A percentile compares a stretch with the other conserved stretches of the same genome.
Conservation (phyloP, 2,797 vertebrate genomes). For the Catharus ustulatus region DNA sequence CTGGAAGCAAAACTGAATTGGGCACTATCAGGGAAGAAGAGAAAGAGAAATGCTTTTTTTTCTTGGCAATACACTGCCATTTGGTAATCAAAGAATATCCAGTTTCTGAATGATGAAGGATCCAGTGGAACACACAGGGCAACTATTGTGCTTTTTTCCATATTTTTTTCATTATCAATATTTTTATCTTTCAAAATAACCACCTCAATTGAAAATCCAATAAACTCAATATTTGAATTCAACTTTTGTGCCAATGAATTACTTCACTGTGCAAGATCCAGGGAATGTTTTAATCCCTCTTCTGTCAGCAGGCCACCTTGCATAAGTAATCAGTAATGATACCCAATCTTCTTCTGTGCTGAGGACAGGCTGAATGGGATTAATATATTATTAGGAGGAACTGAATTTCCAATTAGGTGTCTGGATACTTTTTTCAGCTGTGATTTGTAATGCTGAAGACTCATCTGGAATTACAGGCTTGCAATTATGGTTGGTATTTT, state of each 20-base stretch:
- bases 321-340: conserved; percentile 23
- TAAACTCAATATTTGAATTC: neutral
- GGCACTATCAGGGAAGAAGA: neutral
- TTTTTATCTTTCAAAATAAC: conserved; percentile 13
- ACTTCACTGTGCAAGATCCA: neutral
- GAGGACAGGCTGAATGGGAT: neutral
- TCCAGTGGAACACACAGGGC: neutral
- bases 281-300: conserved; percentile 1
- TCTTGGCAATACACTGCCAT: neutral
- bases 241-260: neutral
- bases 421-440: neutral
- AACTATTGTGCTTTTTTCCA: neutral
- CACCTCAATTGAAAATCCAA: neutral
- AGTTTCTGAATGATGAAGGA: neutral
- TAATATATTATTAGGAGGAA: conserved; percentile 37
- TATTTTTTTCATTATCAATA: neutral
- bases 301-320: conserved; percentile 15
- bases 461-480: conserved; percentile 31
- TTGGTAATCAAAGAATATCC: neutral
- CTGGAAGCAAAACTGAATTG: neutral
- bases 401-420: conserved; percentile 38
- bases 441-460: conserved; percentile 14
- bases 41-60: neutral
- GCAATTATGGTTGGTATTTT: neutral
- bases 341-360: neutral